Base-by-base conservation (phyloP, 2,888 invertebrate species). In the Fabriciana adippe region DNA sequence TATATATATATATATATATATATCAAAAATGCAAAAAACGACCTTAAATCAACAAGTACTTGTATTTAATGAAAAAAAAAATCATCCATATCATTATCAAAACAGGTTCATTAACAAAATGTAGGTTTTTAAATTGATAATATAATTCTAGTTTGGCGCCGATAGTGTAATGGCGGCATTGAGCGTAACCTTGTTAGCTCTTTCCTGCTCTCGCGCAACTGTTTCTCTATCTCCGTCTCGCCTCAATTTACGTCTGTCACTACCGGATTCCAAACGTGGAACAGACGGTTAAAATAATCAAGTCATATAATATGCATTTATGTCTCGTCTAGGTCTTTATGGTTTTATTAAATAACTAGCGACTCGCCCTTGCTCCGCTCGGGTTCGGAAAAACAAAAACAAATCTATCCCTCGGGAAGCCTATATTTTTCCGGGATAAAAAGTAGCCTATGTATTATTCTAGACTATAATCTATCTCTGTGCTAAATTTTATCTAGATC, bases 251-350 rank as follows among this genome's bases (percentile, higher is more conserved):
- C 74, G 77, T 69, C 72, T 73, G 76, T 80, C 82, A 88, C 91
- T 90, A 84, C 90, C 90, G 90, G 89, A 89, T 90, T 90, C 90
- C 88, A 77, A 79, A 72, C 75, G 80, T 82, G 80, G 72, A 70
- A 71, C 70, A 67, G 64, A 67, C 66, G 53, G 64, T 65, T 64
- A 59, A 64, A 56, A 64, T 67, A 48, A 66, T 54, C 35, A 21
- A 51, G 35, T 31, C 50, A 51, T 61, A 61, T 31, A 21, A 61
- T 31, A 21, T 53, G 18, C 50, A 61, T 61, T 41, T 51, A 16
- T 59, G 26, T 48, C 13, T 59, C 48, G 59, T 61, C 53, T 35
- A 61, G 35, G 14, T 53, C 18, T 21, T 61, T 35, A 51, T 51
- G n/a, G 31, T 35, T 61, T 51, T 35, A 53, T 61, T 4, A 18